Percentiles rank a stretch among this genome's conserved stretches.
Conservation (phyloP, 2,797 vertebrate genomes). For the Tadarida brasiliensis region DNA sequence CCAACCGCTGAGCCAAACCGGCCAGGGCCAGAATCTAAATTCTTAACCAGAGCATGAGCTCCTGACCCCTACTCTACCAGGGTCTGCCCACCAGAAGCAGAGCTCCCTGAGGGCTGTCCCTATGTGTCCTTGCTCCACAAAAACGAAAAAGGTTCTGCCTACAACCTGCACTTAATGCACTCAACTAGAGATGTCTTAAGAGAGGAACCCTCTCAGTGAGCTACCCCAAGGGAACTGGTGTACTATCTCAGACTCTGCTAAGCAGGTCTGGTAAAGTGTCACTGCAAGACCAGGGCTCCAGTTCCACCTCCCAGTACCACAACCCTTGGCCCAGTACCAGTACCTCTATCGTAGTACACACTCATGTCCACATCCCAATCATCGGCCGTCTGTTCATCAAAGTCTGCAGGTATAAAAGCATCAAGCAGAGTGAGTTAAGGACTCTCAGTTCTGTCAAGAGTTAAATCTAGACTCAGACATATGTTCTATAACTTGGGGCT, state of each 20-base stretch:
- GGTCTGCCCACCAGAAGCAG: background rate
- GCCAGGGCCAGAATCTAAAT: background rate
- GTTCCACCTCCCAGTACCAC: background rate
- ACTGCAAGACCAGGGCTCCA: background rate
- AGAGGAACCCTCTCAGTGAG: background rate
- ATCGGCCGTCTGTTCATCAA: slow-evolving; percentile 96
- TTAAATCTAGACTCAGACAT: slow-evolving; percentile 31
- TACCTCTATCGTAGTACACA: slow-evolving; percentile 97
- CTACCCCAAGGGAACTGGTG: background rate
- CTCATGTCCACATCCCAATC: slow-evolving; percentile 99
- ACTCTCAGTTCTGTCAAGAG: background rate
- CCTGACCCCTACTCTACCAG: background rate
- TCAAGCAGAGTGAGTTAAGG: background rate
- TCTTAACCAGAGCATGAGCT: background rate
- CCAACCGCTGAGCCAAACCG: no score
- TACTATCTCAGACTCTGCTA: background rate
- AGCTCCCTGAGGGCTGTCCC: slow-evolving; percentile 28
- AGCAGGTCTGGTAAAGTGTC: background rate
- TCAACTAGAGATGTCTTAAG: background rate
- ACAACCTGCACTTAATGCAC: background rate
- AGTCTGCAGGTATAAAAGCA: slow-evolving; percentile 90
- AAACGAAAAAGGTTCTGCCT: slow-evolving; percentile 60
- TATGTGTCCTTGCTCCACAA: background rate
- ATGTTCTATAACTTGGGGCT: slow-evolving; percentile 34
- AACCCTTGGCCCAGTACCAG: slow-evolving; percentile 86